Percentiles rank a stretch among this genome's conserved stretches.
Conservation (phyloP, 2,797 vertebrate genomes). For the Sebastes oblongus region DNA sequence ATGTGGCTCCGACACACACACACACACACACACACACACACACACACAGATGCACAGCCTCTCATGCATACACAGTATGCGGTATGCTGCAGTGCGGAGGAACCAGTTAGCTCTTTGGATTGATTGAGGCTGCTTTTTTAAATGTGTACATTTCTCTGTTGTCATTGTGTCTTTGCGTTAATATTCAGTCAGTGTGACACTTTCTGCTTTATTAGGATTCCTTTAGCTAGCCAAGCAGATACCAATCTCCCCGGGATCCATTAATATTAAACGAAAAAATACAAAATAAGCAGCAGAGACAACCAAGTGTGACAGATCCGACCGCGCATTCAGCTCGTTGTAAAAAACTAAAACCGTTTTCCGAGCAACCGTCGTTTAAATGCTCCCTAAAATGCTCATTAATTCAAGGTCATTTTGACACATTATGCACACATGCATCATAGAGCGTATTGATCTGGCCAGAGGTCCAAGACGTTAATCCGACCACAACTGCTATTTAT, state of each 20-base stretch:
- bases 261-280: constrained; percentile 33
- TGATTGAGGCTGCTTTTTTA: constrained; percentile 26
- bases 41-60: constrained; percentile 47
- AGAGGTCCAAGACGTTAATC: constrained; percentile 42
- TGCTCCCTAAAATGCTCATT: constrained; percentile 25
- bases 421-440: constrained; percentile 16
- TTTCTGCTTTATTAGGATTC: constrained; percentile 28
- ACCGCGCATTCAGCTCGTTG: neutral
- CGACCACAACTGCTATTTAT: constrained; percentile 26
- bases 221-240: constrained; percentile 13
- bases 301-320: constrained; percentile 15
- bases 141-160: constrained; percentile 25
- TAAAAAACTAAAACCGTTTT: constrained; percentile 9
- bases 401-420: constrained; percentile 46
- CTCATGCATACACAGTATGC: constrained; percentile 52
- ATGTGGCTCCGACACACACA: constrained; percentile 42
- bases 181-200: constrained; percentile 21
- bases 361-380: constrained; percentile 1
- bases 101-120: constrained; percentile 42
- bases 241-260: constrained; percentile 18
- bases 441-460: constrained; percentile 43
- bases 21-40: constrained; percentile 37
- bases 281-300: constrained; percentile 20
- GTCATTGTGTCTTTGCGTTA: constrained; percentile 7
- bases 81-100: constrained; percentile 62